A percentile compares a stretch with the other conserved stretches of the same genome.
These are phyloP conservation scores for Bos indicus DNA, from an alignment of 2,113 vertebrate genomes.

Conservation along the genomic window DNA sequence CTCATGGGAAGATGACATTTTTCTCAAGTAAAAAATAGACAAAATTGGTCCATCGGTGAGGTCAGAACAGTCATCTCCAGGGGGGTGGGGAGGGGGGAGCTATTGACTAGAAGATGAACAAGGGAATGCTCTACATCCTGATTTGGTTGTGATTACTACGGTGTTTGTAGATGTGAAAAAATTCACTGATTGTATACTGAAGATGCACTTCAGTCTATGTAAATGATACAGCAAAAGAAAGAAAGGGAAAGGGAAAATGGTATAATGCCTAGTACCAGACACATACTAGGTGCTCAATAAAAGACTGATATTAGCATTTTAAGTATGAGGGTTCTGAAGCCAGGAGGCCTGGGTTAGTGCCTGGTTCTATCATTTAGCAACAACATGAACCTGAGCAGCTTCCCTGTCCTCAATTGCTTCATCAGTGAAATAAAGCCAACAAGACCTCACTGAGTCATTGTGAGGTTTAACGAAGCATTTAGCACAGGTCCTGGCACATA, in stretches of 20 bases:
- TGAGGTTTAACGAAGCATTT: background rate
- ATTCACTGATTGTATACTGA: background rate
- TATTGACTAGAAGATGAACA: background rate
- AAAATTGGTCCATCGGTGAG: background rate
- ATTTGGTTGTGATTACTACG: background rate
- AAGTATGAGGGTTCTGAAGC: background rate
- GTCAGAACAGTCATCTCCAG: background rate
- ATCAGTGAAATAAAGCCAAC: background rate
- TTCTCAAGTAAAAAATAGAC: background rate
- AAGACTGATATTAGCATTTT: background rate
- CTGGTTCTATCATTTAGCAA: background rate
- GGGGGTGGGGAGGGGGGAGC: rapidly evolving
- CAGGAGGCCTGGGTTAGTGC: background rate
- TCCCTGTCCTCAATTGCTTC: background rate
- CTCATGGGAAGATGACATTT: background rate
- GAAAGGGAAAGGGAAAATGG: background rate
- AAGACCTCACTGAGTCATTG: background rate
- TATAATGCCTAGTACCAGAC: background rate
- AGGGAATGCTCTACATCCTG: background rate
- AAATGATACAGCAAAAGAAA: background rate
- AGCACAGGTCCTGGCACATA: background rate
- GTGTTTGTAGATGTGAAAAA: background rate
- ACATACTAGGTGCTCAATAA: background rate
- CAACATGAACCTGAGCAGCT: background rate
- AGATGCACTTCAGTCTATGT: background rate